Conservation (phyloP, 2,113 vertebrate species). For the Paedocypris sp. region DNA sequence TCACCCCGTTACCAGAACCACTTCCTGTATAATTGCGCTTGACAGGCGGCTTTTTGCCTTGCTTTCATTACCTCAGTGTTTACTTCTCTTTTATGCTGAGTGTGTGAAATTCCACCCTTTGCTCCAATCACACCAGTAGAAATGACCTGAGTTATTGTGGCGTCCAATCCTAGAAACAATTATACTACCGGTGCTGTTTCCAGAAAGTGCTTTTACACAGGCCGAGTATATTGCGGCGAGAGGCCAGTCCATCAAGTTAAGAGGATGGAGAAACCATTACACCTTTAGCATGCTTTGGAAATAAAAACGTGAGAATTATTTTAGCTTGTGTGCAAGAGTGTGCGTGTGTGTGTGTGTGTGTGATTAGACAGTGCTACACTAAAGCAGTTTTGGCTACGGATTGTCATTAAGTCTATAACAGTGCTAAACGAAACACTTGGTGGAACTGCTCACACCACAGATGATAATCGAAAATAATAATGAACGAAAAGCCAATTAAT, state of each 20-base stretch:
- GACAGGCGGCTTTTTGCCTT: slow-evolving; percentile 1
- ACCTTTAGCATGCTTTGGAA: slow-evolving; percentile 8
- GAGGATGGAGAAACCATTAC: slow-evolving; percentile 19
- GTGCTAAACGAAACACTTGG: not conserved
- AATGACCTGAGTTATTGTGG: slow-evolving; percentile 1
- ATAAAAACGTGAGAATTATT: not conserved
- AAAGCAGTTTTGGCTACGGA: slow-evolving; percentile 6
- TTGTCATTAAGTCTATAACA: slow-evolving; percentile 15
- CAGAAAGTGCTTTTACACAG: slow-evolving; percentile 5
- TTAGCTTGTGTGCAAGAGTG: too few species aligned
- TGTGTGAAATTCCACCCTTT: not conserved
- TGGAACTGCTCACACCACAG: not conserved
- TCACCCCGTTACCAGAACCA: not conserved
- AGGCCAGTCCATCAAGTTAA: slow-evolving; percentile 26
- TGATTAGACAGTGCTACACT: not conserved
- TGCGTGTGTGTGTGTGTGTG: not conserved
- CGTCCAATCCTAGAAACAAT: slow-evolving; percentile 16
- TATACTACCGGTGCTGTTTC: not conserved
- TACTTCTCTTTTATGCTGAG: slow-evolving; percentile 7
- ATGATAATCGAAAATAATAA: not conserved
- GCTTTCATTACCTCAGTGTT: slow-evolving; percentile 14
- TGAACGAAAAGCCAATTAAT: not conserved
- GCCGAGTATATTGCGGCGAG: slow-evolving; percentile 7
- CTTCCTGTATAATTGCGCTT: slow-evolving; percentile 12
- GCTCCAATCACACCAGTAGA: not conserved